phyloP scores from a whole-genome alignment of 2,113 vertebrate genomes.

The Rattus rattus region DNA sequence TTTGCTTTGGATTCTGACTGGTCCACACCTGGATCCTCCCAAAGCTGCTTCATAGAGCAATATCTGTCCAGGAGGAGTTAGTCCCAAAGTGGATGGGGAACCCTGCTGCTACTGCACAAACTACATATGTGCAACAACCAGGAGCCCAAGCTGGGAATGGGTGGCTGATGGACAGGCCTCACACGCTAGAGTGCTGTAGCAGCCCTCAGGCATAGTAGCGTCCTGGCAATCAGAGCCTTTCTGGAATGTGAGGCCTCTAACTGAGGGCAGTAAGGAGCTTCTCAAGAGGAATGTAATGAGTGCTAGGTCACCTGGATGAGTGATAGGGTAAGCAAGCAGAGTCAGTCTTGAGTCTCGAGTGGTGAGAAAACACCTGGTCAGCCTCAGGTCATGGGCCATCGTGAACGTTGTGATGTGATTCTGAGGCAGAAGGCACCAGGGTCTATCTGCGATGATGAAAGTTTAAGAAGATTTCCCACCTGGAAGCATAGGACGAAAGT shows the following conservation, averaged over 20 bases:
- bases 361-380: neutral
- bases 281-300: neutral
- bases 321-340: neutral
- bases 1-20: no score
- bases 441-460: neutral
- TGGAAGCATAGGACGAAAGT: no score
- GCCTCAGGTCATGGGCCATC: neutral
- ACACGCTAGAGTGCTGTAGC: no score
- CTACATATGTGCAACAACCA: no score
- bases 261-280: neutral
- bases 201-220: neutral
- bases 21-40: no score
- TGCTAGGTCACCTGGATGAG: neutral
- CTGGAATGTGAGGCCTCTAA: neutral
- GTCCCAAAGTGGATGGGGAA: no score
- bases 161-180: neutral
- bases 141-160: neutral
- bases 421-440: neutral
- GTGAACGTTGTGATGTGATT: neutral
- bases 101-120: no score
- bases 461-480: neutral
- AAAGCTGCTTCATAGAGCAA: no score
- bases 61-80: neutral
- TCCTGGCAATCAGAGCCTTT: neutral
- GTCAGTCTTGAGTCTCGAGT: neutral